These are phyloP conservation scores for Tachina grossa DNA, from an alignment of 2,888 invertebrate species.

Conservation along the genomic window DNA sequence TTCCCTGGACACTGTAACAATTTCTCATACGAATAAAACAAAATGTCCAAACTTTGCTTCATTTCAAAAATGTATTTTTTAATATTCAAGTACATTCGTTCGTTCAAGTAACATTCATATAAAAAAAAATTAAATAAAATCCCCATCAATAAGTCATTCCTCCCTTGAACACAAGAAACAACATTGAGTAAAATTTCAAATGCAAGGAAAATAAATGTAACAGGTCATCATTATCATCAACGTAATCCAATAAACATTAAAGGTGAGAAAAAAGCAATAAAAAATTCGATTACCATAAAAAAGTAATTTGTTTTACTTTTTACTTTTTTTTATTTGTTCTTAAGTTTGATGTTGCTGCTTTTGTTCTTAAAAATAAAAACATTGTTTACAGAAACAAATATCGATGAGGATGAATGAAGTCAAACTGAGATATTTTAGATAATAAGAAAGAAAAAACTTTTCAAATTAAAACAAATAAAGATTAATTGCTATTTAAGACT, in stretches of 20 bases:
- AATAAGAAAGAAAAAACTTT: conserved; percentile 43
- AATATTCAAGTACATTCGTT: conserved; percentile 28
- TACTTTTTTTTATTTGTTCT: neutral
- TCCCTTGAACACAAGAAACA: conserved; percentile 17
- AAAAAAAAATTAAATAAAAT: conserved; percentile 17
- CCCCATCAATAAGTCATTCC: conserved; percentile 49
- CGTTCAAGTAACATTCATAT: neutral
- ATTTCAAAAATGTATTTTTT: conserved; percentile 28
- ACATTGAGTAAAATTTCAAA: conserved; percentile 3
- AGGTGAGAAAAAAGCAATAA: conserved; percentile 75
- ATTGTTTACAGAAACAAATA: conserved; percentile 21
- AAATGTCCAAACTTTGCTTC: neutral
- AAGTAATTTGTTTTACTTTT: conserved; percentile 77
- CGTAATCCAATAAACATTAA: conserved; percentile 73
- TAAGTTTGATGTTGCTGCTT: conserved; percentile 5
- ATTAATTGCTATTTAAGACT: conserved; percentile 64
- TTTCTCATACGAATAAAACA: neutral
- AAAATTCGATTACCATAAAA: conserved; percentile 80
- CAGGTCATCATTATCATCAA: conserved; percentile 60
- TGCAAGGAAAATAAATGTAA: conserved; percentile 53
- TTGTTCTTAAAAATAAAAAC: conserved; percentile 8
- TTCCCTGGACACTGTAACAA: neutral
- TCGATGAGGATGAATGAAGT: conserved; percentile 4
- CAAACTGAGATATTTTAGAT: neutral
- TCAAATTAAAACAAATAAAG: conserved; percentile 68